These are phyloP conservation scores for Azorinus chamasolen DNA, from an alignment of 2,888 invertebrate species.

Conservation along the genomic window DNA sequence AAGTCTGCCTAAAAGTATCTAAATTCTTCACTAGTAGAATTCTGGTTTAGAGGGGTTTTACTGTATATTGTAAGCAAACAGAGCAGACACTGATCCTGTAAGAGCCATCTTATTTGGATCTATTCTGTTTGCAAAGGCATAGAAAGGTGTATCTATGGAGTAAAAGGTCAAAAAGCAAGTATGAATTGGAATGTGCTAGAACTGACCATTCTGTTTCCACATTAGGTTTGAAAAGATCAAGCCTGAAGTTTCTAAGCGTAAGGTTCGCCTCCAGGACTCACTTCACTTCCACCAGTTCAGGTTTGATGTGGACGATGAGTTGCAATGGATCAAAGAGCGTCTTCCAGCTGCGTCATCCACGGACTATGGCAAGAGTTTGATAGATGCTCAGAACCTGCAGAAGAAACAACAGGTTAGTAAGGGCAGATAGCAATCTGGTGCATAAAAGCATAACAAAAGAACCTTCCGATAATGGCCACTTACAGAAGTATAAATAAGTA, in stretches of 20 bases:
- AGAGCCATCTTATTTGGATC: too few relatives aligned
- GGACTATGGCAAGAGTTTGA: constrained; percentile 93
- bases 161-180: not conserved
- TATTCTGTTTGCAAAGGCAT: not conserved
- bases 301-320: constrained; percentile 96
- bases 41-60: too few relatives aligned
- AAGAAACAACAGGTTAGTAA: constrained; percentile 93
- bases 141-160: too few relatives aligned
- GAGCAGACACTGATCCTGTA: too few relatives aligned
- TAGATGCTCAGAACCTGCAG: constrained; percentile 95
- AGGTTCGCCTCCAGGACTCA: constrained; percentile 94
- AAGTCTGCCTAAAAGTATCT: too few relatives aligned
- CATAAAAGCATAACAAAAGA: too few relatives aligned
- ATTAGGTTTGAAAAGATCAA: constrained; percentile 90
- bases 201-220: not conserved
- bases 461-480: too few relatives aligned
- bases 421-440: too few relatives aligned
- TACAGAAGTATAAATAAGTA: too few relatives aligned
- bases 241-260: constrained; percentile 91
- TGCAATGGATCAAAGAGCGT: constrained; percentile 98
- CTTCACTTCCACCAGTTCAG: constrained; percentile 96
- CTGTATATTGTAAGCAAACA: too few relatives aligned
- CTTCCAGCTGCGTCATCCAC: constrained; percentile 92
- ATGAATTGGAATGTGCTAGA: not conserved
- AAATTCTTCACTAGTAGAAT: too few relatives aligned